Evolutionary conservation across 2,888 invertebrate genomes (phyloP).

Genomic region (Cantharis lateralis): DNA sequence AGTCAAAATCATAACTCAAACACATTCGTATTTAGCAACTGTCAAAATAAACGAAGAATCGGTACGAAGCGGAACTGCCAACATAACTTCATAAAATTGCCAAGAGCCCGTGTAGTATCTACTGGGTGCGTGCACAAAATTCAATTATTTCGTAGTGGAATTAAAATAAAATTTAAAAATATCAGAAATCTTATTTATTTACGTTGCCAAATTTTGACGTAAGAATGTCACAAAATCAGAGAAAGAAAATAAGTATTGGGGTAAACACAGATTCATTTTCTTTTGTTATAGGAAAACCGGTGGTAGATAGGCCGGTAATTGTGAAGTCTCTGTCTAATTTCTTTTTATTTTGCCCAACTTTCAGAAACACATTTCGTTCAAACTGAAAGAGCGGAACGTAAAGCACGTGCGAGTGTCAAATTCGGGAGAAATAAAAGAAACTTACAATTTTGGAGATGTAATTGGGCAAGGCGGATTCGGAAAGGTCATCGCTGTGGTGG

Average conservation of each 20-base stretch:
- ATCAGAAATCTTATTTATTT: no score
- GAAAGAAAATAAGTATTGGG: slow-evolving; percentile 29
- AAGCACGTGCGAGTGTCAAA: slow-evolving; percentile 50
- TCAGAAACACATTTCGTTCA: not conserved
- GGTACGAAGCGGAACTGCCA: not conserved
- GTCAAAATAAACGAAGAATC: not conserved
- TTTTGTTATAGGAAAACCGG: slow-evolving; percentile 13
- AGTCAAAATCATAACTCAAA: slow-evolving; percentile 11
- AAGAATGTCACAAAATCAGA: slow-evolving; percentile 27
- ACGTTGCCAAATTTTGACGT: not conserved
- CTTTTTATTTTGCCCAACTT: not conserved
- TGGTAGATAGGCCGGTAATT: not conserved
- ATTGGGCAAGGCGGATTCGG: slow-evolving; percentile 56
- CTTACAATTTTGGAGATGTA: slow-evolving; percentile 50
- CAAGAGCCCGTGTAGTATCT: not conserved
- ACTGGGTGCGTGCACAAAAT: not conserved
- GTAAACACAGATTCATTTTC: slow-evolving; percentile 37
- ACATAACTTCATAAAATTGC: not conserved
- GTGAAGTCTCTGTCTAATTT: not conserved
- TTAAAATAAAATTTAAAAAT: not conserved
- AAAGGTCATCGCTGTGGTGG: slow-evolving; percentile 50
- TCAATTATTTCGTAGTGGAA: not conserved
- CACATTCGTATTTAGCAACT: slow-evolving; percentile 4
- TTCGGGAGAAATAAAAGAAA: slow-evolving; percentile 45
- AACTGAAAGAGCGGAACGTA: slow-evolving; percentile 41